A percentile compares a stretch with the other conserved stretches of the same genome.
phyloP scores from a whole-genome alignment of 2,797 vertebrate species.

The Chelmon rostratus region DNA sequence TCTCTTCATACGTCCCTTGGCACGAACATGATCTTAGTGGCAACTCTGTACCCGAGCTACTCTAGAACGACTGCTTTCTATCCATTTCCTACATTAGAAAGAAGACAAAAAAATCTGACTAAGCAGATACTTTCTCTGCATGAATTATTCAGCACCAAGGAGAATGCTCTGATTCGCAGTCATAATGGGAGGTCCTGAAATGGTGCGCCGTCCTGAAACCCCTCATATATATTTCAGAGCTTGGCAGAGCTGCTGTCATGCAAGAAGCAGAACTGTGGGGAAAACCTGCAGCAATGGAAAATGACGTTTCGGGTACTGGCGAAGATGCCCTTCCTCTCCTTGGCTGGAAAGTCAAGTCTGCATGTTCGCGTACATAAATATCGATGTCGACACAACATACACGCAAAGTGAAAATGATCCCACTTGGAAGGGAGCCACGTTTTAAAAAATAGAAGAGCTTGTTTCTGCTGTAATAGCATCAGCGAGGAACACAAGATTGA shows the following conservation, averaged over 20 bases:
- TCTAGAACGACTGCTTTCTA: constrained; percentile 54
- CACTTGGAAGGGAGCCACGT: not conserved
- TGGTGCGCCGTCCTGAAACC: constrained; percentile 49
- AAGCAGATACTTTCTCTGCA: constrained; percentile 77
- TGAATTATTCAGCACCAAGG: constrained; percentile 79
- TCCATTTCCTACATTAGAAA: constrained; percentile 50
- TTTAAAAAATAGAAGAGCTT: constrained; percentile 1
- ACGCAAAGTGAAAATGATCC: not conserved
- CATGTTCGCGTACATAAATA: constrained; percentile 24
- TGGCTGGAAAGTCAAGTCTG: constrained; percentile 22
- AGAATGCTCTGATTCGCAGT: constrained; percentile 78
- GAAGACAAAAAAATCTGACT: constrained; percentile 69
- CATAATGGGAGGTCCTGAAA: constrained; percentile 82
- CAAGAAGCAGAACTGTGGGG: constrained; percentile 46
- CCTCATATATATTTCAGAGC: constrained; percentile 80
- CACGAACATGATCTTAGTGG: constrained; percentile 41
- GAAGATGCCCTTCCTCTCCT: not conserved
- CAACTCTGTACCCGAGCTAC: constrained; percentile 28
- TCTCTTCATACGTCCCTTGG: constrained; percentile 27
- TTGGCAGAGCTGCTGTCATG: constrained; percentile 69
- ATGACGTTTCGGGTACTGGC: constrained; percentile 18
- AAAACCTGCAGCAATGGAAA: constrained; percentile 31
- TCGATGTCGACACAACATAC: not conserved
- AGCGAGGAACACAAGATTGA: constrained; percentile 4
- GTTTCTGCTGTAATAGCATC: not conserved